A percentile compares a stretch with the other conserved stretches of the same genome.
These are phyloP conservation scores for Melanerpes formicivorus DNA, from an alignment of 2,113 vertebrate species.

Conservation along the genomic window DNA sequence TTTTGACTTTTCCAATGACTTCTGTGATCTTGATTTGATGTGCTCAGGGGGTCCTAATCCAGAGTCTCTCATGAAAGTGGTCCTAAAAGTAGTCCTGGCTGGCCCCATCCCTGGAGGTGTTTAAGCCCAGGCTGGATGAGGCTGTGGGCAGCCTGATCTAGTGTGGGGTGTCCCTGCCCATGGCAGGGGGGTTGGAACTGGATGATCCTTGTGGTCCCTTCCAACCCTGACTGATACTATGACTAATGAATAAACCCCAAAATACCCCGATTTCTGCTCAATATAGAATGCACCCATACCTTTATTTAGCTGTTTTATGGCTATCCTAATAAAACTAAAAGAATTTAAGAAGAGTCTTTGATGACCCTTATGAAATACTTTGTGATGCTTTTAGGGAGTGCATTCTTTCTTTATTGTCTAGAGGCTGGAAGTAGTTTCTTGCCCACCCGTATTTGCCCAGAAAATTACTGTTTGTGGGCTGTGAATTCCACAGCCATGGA, in stretches of 20 bases:
- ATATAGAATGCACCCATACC: neutral
- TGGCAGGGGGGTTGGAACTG: too few relatives aligned
- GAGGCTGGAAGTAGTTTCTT: neutral
- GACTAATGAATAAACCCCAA: neutral
- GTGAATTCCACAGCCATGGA: conserved; percentile 15
- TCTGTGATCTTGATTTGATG: neutral
- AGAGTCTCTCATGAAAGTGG: neutral
- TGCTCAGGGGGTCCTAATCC: neutral
- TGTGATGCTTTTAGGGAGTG: neutral
- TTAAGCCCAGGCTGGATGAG: too few relatives aligned
- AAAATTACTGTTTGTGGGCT: neutral
- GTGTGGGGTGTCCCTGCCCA: too few relatives aligned
- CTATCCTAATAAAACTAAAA: neutral
- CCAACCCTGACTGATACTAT: too few relatives aligned
- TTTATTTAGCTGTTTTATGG: neutral
- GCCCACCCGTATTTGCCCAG: neutral
- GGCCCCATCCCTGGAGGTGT: too few relatives aligned
- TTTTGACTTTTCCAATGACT: neutral
- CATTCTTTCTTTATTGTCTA: neutral
- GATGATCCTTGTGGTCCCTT: too few relatives aligned
- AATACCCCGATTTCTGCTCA: neutral
- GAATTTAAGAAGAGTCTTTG: neutral
- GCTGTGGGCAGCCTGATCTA: too few relatives aligned
- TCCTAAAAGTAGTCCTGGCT: neutral
- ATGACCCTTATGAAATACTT: neutral